A percentile compares a stretch with the other conserved stretches of the same genome.
phyloP scores from a whole-genome alignment of 2,888 invertebrate species.

The Drosophila neutralis region DNA sequence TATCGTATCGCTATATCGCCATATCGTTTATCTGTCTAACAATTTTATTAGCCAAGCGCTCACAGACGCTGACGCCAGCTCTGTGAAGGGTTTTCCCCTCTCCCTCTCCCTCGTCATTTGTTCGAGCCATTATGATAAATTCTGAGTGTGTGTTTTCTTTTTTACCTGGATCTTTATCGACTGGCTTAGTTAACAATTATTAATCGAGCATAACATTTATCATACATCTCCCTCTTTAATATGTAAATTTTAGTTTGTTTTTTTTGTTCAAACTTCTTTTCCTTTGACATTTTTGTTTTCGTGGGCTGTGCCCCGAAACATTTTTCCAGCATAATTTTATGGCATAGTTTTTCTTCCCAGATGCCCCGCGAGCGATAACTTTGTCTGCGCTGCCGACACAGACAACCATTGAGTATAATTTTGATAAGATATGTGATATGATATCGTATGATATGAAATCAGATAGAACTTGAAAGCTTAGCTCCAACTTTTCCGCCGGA shows the following conservation, averaged over 20 bases:
- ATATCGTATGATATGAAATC: conserved; percentile 45
- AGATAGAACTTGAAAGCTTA: conserved; percentile 54
- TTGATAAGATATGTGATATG: conserved; percentile 35
- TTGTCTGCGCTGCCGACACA: conserved; percentile 56
- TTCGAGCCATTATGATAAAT: conserved; percentile 50
- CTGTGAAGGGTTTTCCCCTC: background rate
- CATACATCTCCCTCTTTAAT: conserved; percentile 53
- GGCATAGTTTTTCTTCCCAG: conserved; percentile 22
- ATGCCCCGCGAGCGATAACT: conserved; percentile 62
- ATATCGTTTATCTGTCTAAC: conserved; percentile 70
- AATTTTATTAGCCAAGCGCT: conserved; percentile 69
- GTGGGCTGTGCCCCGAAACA: conserved; percentile 41
- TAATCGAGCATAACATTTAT: conserved; percentile 80
- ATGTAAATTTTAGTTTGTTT: conserved; percentile 57
- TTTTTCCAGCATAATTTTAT: conserved; percentile 58
- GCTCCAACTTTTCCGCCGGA: conserved; percentile 49
- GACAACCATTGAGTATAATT: conserved; percentile 34
- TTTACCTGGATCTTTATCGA: conserved; percentile 61
- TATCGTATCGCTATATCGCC: conserved; percentile 62
- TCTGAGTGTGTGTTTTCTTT: conserved; percentile 13
- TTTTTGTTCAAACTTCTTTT: conserved; percentile 8
- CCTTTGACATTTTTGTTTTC: conserved; percentile 42
- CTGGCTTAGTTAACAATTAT: conserved; percentile 79
- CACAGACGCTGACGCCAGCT: conserved; percentile 42
- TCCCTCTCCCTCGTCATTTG: background rate